phyloP scores from a whole-genome alignment of 2,888 invertebrate species.

The Oscheius onirici region DNA sequence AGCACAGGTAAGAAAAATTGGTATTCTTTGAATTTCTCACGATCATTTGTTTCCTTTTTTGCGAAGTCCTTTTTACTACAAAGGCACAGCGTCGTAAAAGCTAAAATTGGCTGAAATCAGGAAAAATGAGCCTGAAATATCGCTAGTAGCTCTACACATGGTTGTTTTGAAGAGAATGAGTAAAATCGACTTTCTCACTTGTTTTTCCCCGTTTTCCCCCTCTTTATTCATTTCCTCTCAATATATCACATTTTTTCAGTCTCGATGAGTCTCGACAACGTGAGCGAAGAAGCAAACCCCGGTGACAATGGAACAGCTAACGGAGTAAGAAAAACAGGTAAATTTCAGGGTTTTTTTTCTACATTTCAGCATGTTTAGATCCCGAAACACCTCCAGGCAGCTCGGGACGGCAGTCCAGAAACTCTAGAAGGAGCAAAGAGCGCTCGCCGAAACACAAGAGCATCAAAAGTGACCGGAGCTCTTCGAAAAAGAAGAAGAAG shows the following conservation, averaged over 20 bases:
- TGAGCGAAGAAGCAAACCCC: conserved; percentile 17
- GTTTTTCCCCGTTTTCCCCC: background rate
- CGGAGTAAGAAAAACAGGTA: conserved; percentile 19
- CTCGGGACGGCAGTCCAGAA: conserved; percentile 26
- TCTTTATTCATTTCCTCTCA: background rate
- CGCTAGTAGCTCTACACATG: too few species aligned
- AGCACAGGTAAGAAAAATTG: background rate
- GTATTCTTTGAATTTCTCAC: background rate
- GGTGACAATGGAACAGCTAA: conserved; percentile 1
- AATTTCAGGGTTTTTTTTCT: background rate
- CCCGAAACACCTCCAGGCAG: conserved; percentile 19
- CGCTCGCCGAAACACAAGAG: conserved; percentile 5
- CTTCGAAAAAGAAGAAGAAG: conserved; percentile 23
- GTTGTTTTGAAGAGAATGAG: too few species aligned
- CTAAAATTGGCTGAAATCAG: too few species aligned
- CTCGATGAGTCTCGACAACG: conserved; percentile 19
- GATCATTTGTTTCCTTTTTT: background rate
- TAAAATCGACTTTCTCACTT: too few species aligned
- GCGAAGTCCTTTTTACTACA: too few species aligned
- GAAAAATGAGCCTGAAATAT: too few species aligned
- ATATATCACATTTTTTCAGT: background rate
- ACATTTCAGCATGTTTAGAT: background rate
- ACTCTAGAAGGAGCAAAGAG: conserved; percentile 7
- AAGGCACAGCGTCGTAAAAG: too few species aligned
- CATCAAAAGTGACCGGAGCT: background rate